Conservation (phyloP, 2,888 invertebrate species). For the Xestia sexstrigata region DNA sequence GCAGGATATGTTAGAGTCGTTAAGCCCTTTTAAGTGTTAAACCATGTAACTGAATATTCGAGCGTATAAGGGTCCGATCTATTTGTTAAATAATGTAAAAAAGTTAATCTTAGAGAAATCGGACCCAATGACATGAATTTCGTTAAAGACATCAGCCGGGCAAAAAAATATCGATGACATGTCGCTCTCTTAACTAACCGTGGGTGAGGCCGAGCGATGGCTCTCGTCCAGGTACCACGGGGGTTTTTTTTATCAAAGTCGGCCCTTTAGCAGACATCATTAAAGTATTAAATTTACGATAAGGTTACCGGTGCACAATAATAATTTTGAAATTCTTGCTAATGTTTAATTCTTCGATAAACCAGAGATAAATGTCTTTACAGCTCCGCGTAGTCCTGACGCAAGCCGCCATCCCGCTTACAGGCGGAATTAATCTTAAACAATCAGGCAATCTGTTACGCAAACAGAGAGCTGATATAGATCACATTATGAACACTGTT, state of each 20-base stretch:
- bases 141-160: slow-evolving; percentile 88
- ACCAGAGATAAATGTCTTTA: slow-evolving; percentile 35
- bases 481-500: slow-evolving; percentile 55
- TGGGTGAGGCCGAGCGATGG: slow-evolving; percentile 80
- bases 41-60: slow-evolving; percentile 91
- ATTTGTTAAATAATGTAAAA: slow-evolving; percentile 90
- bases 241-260: slow-evolving; percentile 82
- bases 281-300: slow-evolving; percentile 89
- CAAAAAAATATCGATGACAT: slow-evolving; percentile 89
- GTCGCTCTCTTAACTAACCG: slow-evolving; percentile 82
- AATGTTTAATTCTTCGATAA: slow-evolving; percentile 60
- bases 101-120: slow-evolving; percentile 90
- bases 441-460: slow-evolving; percentile 48
- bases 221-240: slow-evolving; percentile 79
- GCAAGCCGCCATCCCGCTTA: slow-evolving; percentile 13
- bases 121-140: slow-evolving; percentile 90
- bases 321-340: slow-evolving; percentile 73
- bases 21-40: slow-evolving; percentile 91
- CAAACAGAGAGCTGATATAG: slow-evolving; percentile 40
- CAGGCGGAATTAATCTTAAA: slow-evolving; percentile 29
- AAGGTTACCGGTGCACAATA: slow-evolving; percentile 76
- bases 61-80: slow-evolving; percentile 89
- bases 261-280: slow-evolving; percentile 83
- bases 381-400: slow-evolving; percentile 33
- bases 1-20: slow-evolving; percentile 91